phyloP scores from a whole-genome alignment of 2,797 vertebrate genomes.

The Schizothorax lantsangensis region DNA sequence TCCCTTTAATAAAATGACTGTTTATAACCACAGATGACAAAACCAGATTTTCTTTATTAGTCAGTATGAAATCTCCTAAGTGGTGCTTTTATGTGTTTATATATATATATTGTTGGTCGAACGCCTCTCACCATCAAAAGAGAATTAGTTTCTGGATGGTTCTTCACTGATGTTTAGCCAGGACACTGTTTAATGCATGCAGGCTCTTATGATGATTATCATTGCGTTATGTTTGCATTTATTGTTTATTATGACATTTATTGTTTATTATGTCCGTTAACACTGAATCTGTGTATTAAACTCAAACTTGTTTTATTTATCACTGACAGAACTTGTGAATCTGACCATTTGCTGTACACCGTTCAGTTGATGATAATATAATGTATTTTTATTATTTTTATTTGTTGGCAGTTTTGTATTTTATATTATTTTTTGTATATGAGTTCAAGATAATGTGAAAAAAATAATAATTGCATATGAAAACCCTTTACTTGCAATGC shows the following conservation, averaged over 20 bases:
- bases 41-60: not conserved
- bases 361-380: not conserved
- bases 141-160: not conserved
- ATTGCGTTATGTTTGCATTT: not conserved
- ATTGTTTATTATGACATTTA: not conserved
- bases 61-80: not conserved
- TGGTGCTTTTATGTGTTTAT: not conserved
- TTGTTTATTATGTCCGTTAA: not conserved
- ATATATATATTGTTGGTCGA: not conserved
- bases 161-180: not conserved
- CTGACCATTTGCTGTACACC: constrained; percentile 9
- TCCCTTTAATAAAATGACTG: not conserved
- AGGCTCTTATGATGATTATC: not conserved
- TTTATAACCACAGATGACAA: not conserved
- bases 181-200: constrained; percentile 8
- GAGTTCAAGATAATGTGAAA: constrained; percentile 60
- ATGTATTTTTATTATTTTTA: constrained; percentile 46
- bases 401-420: constrained; percentile 68
- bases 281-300: not conserved
- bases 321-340: constrained; percentile 13
- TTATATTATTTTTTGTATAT: constrained; percentile 38
- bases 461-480: not conserved
- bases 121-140: not conserved
- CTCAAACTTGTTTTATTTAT: not conserved
- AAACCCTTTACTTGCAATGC: constrained; percentile 14